These are phyloP conservation scores for Mustela erminea DNA, from an alignment of 2,797 vertebrate genomes.

Conservation along the genomic window DNA sequence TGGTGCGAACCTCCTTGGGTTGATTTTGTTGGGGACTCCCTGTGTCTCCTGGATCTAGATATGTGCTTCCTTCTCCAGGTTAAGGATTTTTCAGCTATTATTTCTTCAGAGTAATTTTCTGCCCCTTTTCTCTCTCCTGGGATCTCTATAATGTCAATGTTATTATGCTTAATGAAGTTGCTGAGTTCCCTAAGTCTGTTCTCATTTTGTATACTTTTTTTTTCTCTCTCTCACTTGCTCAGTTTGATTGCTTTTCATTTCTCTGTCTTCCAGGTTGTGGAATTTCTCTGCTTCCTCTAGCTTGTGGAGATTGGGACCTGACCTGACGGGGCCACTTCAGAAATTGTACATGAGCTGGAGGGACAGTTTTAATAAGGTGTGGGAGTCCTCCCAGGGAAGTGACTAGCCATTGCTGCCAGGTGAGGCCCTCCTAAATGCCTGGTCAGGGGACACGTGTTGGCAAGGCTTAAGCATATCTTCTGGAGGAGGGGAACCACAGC, in stretches of 20 bases:
- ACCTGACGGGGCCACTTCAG: background rate
- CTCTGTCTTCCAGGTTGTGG: background rate
- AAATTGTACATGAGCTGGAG: background rate
- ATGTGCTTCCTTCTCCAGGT: background rate
- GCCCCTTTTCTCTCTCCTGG: background rate
- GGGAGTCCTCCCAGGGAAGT: background rate
- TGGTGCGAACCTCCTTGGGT: background rate
- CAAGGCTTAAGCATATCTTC: background rate
- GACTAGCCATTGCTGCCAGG: background rate
- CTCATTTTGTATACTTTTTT: background rate
- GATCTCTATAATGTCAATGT: background rate
- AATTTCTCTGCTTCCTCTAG: background rate
- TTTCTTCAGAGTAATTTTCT: background rate
- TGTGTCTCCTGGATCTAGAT: background rate
- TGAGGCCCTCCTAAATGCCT: background rate
- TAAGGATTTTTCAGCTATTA: background rate
- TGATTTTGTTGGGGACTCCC: background rate
- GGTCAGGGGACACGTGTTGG: background rate
- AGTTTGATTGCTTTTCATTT: background rate
- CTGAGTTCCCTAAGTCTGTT: background rate
- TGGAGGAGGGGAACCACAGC: background rate
- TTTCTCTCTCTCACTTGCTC: background rate
- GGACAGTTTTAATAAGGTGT: background rate
- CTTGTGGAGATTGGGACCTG: background rate
- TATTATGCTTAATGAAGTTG: background rate